Evolutionary conservation across 2,113 vertebrate species (phyloP).

Genomic region (Chroicocephalus ridibundus): DNA sequence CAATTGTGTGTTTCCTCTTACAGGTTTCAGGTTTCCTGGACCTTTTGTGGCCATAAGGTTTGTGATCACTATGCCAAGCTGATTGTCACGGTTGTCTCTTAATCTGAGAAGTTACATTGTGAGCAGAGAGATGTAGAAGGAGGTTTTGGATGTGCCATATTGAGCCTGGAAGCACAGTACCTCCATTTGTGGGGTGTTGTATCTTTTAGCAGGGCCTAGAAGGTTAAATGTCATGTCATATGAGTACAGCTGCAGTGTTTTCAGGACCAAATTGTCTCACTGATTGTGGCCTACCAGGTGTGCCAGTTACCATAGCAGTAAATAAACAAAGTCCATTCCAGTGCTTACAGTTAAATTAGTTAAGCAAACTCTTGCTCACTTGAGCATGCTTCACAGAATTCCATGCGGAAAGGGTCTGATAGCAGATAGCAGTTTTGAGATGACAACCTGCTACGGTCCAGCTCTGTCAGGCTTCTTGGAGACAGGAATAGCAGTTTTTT

Average conservation of each 20-base stretch:
- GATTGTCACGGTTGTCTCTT: background rate
- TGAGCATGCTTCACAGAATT: background rate
- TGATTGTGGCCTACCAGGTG: background rate
- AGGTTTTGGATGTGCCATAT: background rate
- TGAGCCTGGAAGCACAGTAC: background rate
- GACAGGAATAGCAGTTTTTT: background rate
- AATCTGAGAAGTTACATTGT: background rate
- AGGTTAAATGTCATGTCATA: background rate
- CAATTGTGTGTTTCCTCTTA: background rate
- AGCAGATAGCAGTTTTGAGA: background rate
- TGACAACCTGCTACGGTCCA: background rate
- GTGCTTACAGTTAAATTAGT: background rate
- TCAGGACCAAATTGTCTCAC: background rate
- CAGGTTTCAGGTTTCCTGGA: background rate
- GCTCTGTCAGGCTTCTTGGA: background rate
- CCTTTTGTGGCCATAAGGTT: background rate
- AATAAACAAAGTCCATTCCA: background rate
- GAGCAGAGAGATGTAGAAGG: background rate
- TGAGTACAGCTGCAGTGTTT: background rate
- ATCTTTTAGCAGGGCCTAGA: background rate
- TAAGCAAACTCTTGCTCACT: background rate
- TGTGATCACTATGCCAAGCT: background rate
- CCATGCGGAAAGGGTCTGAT: background rate
- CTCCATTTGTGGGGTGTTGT: background rate
- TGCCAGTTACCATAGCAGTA: background rate